Base-by-base conservation (phyloP, 2,888 invertebrate genomes). In the Coelinius sp. region DNA sequence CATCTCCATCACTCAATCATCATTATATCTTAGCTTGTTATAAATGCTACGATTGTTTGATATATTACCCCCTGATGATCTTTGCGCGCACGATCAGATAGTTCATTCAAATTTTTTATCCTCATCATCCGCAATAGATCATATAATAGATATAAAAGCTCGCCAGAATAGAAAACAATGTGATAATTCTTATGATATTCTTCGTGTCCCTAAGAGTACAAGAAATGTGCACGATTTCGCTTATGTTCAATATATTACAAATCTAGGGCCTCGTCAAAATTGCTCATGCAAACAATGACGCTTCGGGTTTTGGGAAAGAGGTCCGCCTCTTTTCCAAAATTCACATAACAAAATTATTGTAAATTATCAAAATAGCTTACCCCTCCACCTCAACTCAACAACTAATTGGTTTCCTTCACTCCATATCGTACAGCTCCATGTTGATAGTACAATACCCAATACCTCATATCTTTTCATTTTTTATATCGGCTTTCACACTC, bases 341-440 rank as follows among this genome's bases (percentile, higher is more conserved):
- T 64, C 41, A 41, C 41, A 64, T 64, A 41, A 44, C 4, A 64
- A 8, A 64, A 49, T 41, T 64, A 64, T 64, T 17, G 38, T 35
- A 35, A 38, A 14, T 41, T 35, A 35, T 35, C 63, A 20, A 31
- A 63, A 63, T 63, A 4, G 63, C 63, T 64, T 41, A 64, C 41
- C 38, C 44, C 44, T 64, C 44, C 64, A 64, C 44, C n/a, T 12
- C 22, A 64, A 64, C n/a, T 64, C 22, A 64, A 41, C 41, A 64
- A 64, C 22, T 41, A 64, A 41, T 64, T 24, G 44, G 25, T 24
- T 64, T 41, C 14, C 14, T 10, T 25, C 41, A 64, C 64, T 64
- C 22, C 64, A 64, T 12, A 64, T 64, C 64, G 64, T 64, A 64
- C 44, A 64, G 41, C 64, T 41, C 64, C 64, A 64, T 44, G 44